Percentiles rank a stretch among this genome's conserved stretches.
phyloP scores from a whole-genome alignment of 2,888 invertebrate species.

The Dynastes grantii region DNA sequence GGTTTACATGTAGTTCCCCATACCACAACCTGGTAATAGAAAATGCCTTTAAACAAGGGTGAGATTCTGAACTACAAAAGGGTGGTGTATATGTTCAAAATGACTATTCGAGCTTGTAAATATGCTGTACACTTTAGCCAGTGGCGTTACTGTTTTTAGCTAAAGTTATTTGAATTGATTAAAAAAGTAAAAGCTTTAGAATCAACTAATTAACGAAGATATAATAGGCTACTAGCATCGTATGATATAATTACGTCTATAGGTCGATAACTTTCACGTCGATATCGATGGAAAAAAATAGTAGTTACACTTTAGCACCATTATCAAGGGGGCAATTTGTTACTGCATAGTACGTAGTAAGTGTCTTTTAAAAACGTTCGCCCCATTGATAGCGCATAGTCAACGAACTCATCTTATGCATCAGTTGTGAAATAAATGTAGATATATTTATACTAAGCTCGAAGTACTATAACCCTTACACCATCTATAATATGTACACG shows the following conservation, averaged over 20 bases:
- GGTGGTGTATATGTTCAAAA: too few species aligned
- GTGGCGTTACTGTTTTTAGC: neutral
- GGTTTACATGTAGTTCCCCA: too few species aligned
- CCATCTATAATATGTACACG: neutral
- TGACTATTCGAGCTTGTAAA: too few species aligned
- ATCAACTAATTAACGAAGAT: neutral
- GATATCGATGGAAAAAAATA: conserved; percentile 11
- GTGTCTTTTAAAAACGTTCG: conserved; percentile 18
- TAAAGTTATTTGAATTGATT: neutral
- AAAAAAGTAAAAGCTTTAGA: neutral
- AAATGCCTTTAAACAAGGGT: too few species aligned
- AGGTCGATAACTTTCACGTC: conserved; percentile 32
- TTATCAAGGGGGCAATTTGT: conserved; percentile 35
- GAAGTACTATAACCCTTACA: conserved; percentile 29
- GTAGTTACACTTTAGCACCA: conserved; percentile 21
- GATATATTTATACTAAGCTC: conserved; percentile 7
- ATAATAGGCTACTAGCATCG: neutral
- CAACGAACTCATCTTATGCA: conserved; percentile 35
- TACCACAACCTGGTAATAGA: too few species aligned
- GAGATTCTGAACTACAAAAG: too few species aligned
- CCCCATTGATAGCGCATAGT: conserved; percentile 29
- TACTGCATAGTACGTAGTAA: neutral
- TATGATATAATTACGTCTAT: neutral
- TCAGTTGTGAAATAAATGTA: conserved; percentile 32
- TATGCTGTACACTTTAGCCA: neutral